These are phyloP conservation scores for Poeciliopsis presidionis DNA, from an alignment of 2,797 vertebrate genomes.

Conservation along the genomic window DNA sequence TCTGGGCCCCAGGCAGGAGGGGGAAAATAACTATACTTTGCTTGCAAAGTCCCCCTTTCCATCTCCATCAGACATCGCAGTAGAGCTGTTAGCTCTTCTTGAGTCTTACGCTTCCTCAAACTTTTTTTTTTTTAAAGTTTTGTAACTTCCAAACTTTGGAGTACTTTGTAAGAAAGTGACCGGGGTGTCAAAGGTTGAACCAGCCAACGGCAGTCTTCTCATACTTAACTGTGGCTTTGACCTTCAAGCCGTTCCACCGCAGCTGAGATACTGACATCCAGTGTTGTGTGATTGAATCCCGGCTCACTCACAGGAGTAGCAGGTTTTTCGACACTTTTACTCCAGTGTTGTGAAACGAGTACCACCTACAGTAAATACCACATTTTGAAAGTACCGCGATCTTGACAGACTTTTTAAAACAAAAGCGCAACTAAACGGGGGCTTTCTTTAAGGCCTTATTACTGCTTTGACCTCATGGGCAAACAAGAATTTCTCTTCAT, in stretches of 20 bases:
- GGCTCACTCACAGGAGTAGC: constrained; percentile 45
- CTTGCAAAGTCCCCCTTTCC: constrained; percentile 59
- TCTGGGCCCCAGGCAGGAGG: constrained; percentile 71
- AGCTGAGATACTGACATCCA: constrained; percentile 44
- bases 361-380: background rate
- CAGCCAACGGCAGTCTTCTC: constrained; percentile 35
- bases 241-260: constrained; percentile 47
- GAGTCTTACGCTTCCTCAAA: constrained; percentile 48
- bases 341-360: background rate
- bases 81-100: constrained; percentile 29
- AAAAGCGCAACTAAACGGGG: background rate
- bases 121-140: constrained; percentile 6
- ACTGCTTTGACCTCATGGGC: background rate
- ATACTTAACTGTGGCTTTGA: constrained; percentile 53
- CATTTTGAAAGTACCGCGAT: background rate
- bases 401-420: background rate
- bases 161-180: constrained; percentile 34
- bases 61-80: constrained; percentile 41
- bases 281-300: constrained; percentile 60
- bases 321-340: constrained; percentile 4
- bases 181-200: constrained; percentile 60
- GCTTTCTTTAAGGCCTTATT: background rate
- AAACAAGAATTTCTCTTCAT: background rate
- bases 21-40: constrained; percentile 53
- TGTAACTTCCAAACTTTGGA: background rate